Evolutionary conservation across 2,113 vertebrate species (phyloP), one percentile per base, ranked within the genome.

Genomic region (Cyprinodon tularosa): DNA sequence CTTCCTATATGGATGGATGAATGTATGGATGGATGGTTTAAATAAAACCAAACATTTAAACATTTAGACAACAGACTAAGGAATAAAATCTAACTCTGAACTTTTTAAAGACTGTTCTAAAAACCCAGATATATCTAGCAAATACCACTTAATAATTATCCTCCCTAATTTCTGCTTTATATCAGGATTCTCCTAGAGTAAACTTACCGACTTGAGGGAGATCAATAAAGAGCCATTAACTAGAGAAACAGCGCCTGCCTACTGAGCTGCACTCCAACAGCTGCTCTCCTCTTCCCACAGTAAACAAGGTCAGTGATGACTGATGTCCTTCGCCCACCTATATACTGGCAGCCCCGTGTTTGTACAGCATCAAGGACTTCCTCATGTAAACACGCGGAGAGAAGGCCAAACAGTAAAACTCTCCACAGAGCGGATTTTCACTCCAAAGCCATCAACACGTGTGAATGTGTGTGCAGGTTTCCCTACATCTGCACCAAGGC

Each of bases 211-310:
- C 65, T 62, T 4, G 57, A 38, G 61, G 47, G 37, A 29, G 79
- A 88, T 90, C 91, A 82, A 92, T 90, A 84, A 69, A n/a, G 63
- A 74, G 10, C 78, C 84, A 89, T 91, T 88, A 90, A 86, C 80
- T 50, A 42, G 44, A 78, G 73, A 47, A 85, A 79, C 82, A 57
- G 59, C 2, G 59, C 4, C 73, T 66, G 68, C 69, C 74, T 76
- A 62, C 74, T 74, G 74, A 76, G 71, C 83, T 11, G 73, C 72
- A 50, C 69, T 10, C 2, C 50, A 70, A 12, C 74, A 53, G 78
- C 79, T 81, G n/a, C 84, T 70, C 86, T 82, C 77, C 72, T 50
- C 44, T 66, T 42, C 14, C 72, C 83, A 65, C 81, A 78, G 73
- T 66, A 86, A 91, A 89, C 89, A 90, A 91, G 88, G 86, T 91